Percentiles rank a stretch among this genome's conserved stretches.
These are phyloP conservation scores for Cloeon dipterum DNA, from an alignment of 2,888 invertebrate genomes.

Conservation along the genomic window DNA sequence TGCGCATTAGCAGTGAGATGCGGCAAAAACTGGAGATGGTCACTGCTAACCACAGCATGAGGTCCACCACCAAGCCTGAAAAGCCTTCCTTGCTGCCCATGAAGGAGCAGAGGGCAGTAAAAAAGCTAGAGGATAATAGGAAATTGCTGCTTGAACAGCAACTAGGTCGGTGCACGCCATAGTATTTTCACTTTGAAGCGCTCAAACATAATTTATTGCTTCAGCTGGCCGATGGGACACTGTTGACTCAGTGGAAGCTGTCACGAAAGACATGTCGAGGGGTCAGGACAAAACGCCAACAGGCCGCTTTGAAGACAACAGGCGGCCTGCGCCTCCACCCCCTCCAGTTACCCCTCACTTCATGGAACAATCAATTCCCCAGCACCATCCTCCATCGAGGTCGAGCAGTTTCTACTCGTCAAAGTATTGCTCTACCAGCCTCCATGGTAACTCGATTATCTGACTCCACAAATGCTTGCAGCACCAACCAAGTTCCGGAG, in stretches of 20 bases:
- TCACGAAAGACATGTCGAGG: slow-evolving; percentile 9
- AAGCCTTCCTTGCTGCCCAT: slow-evolving; percentile 8
- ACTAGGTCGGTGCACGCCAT: slow-evolving; percentile 23
- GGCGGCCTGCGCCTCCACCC: slow-evolving; percentile 31
- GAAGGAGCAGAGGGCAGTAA: slow-evolving; percentile 30
- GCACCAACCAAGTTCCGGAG: slow-evolving; percentile 20
- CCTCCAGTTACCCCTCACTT: slow-evolving; percentile 30
- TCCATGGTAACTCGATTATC: slow-evolving; percentile 2
- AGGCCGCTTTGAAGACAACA: slow-evolving; percentile 10
- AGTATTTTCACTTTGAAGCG: background rate
- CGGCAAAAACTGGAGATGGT: slow-evolving; percentile 69
- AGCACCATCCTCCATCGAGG: slow-evolving; percentile 17
- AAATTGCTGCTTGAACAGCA: slow-evolving; percentile 70
- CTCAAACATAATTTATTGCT: background rate
- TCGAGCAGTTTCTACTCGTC: slow-evolving; percentile 23
- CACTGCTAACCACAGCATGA: slow-evolving; percentile 67
- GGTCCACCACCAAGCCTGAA: slow-evolving; percentile 35
- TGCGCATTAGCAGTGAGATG: slow-evolving; percentile 82
- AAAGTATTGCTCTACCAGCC: no score
- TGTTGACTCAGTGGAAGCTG: slow-evolving; percentile 18
- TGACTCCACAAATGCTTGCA: background rate
- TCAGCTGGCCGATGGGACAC: slow-evolving; percentile 35
- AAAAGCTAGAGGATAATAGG: slow-evolving; percentile 65
- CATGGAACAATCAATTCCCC: slow-evolving; percentile 8
- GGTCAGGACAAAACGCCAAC: slow-evolving; percentile 12